Base-by-base conservation (phyloP, 2,888 invertebrate species). In the Dicycla oo region DNA sequence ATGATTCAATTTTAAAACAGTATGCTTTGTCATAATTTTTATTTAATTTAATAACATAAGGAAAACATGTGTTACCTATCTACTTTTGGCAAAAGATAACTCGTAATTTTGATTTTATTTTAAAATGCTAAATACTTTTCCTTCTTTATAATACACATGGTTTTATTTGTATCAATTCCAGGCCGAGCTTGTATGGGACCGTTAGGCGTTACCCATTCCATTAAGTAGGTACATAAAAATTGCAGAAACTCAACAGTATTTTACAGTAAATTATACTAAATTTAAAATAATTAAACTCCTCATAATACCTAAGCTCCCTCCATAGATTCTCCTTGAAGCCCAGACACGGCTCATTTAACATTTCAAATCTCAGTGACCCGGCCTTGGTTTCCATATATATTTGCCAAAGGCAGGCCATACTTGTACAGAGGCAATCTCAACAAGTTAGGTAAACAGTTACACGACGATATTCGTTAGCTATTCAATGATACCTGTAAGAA, bases 371-470 rank as follows among this genome's bases (percentile, higher is more conserved):
- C 34, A 15, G 18, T 74, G 65, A 64, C 71, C 67, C 56, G 78
- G 66, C 85, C 85, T 86, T 81, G 86, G 74, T 43, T 65, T 65
- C 62, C 65, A 70, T 77, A 69, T 81, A 30, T 34, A 69, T 86
- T 86, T 81, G 69, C 79, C 38, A 69, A 82, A 80, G 76, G 69
- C 65, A 26, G 67, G 73, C 34, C 75, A 61, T 57, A 65, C 53
- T 64, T 61, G 40, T 38, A 57, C 78, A 57, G 78, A 73, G 70
- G 77, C 75, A 74, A 66, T 71, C 78, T 82, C 74, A 58, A 74
- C 57, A 66, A 56, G 43, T 64, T 75, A 72, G 49, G 75, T 74
- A 86, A 84, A 85, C 78, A 86, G 75, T 80, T 66, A 75, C 72
- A 73, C 53, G 51, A 45, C 5, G 38, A 71, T 68, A 77, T 82